Evolutionary conservation across 2,797 vertebrate species (phyloP).

Genomic region (Loriculus beryllinus): DNA sequence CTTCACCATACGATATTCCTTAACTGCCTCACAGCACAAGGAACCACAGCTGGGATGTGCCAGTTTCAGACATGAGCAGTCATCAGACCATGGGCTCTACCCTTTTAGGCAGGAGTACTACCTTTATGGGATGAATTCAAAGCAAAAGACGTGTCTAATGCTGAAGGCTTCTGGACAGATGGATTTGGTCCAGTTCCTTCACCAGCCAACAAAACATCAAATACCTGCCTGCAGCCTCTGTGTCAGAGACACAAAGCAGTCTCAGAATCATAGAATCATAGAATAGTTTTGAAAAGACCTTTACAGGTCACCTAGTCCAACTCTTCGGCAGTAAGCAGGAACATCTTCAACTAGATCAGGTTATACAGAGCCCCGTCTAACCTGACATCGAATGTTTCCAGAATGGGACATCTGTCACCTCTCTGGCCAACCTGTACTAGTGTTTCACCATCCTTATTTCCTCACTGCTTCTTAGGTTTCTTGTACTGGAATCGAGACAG

Average conservation of each 20-base stretch:
- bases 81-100: not conserved
- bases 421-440: not conserved
- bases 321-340: not conserved
- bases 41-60: fast-evolving
- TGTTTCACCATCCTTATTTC: not conserved
- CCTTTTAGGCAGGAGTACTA: not conserved
- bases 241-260: not conserved
- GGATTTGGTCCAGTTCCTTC: not conserved
- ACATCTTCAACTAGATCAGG: not conserved
- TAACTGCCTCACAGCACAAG: not conserved
- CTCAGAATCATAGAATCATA: not conserved
- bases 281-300: not conserved
- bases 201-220: fast-evolving
- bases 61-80: not conserved
- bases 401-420: not conserved
- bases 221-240: not conserved
- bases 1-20: not conserved
- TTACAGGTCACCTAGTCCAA: not conserved
- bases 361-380: not conserved
- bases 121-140: not conserved
- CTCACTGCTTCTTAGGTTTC: not conserved
- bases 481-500: not conserved
- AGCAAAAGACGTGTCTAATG: not conserved
- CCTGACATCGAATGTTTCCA: not conserved
- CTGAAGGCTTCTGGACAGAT: not conserved